Evolutionary conservation across 2,888 invertebrate species (phyloP).

Genomic region (Sarcophaga variegata): DNA sequence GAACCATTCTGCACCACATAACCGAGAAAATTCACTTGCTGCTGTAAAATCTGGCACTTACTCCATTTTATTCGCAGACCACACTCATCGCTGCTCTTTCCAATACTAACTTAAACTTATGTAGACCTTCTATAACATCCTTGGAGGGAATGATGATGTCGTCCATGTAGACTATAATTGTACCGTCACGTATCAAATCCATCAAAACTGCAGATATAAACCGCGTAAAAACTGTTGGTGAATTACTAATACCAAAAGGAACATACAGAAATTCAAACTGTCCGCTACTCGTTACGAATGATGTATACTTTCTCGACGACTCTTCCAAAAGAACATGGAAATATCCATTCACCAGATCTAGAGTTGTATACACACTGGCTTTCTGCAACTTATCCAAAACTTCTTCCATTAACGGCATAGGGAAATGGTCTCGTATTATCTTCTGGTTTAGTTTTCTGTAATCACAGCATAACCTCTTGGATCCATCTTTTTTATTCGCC

Average conservation of each 20-base stretch:
- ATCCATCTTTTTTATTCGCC: conserved; percentile 64
- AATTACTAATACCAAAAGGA: too few relatives aligned
- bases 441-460: too few relatives aligned
- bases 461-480: conserved; percentile 55
- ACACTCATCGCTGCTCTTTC: too few relatives aligned
- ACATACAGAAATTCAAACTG: conserved; percentile 59
- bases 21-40: conserved; percentile 6
- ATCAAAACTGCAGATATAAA: conserved; percentile 8
- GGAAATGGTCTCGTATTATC: conserved; percentile 52
- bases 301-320: conserved; percentile 68
- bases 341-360: conserved; percentile 42
- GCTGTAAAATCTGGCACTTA: conserved; percentile 23
- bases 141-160: conserved; percentile 51
- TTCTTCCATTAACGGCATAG: conserved; percentile 56
- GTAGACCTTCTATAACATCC: too few relatives aligned
- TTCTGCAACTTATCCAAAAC: conserved; percentile 29
- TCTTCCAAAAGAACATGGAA: conserved; percentile 37
- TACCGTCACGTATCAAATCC: conserved; percentile 34
- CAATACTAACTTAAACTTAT: too few relatives aligned
- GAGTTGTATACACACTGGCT: conserved; percentile 48
- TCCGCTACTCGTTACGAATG: conserved; percentile 68
- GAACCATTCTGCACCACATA: too few relatives aligned
- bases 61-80: conserved; percentile 15
- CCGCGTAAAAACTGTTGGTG: too few relatives aligned
- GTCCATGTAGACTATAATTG: conserved; percentile 14